These are phyloP conservation scores for Agrochola lychnidis DNA, from an alignment of 2,888 invertebrate species.

Conservation along the genomic window DNA sequence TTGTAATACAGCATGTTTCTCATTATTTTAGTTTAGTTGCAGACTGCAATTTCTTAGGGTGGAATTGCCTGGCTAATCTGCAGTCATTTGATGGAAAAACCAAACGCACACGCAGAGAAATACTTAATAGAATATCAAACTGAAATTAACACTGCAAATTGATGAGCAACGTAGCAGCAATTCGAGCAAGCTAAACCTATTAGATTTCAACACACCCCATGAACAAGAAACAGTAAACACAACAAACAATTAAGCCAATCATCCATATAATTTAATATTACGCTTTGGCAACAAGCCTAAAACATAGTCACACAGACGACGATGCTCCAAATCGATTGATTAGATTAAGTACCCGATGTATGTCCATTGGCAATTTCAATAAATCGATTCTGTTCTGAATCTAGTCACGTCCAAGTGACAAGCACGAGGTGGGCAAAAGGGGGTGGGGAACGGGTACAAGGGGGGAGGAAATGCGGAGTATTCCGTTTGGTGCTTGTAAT, in stretches of 20 bases:
- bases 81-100: background rate
- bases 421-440: constrained; percentile 48
- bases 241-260: constrained; percentile 39
- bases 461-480: constrained; percentile 60
- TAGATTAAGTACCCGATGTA: constrained; percentile 68
- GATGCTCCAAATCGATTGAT: constrained; percentile 65
- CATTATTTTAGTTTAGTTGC: too few relatives aligned
- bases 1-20: background rate
- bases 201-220: background rate
- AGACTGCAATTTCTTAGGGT: background rate
- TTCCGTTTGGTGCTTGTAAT: constrained; percentile 71
- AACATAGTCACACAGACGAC: constrained; percentile 34
- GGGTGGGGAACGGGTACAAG: constrained; percentile 46
- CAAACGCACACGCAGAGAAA: background rate
- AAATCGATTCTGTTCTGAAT: constrained; percentile 75
- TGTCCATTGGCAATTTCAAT: constrained; percentile 77
- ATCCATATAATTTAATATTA: constrained; percentile 43
- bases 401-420: constrained; percentile 77
- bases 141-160: background rate
- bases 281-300: constrained; percentile 52
- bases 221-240: constrained; percentile 25
- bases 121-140: background rate
- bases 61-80: background rate
- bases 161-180: background rate
- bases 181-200: background rate